Evolutionary conservation across 2,113 vertebrate genomes (phyloP), one percentile per base, ranked within the genome.

Genomic region (Neodon shergylaensis): DNA sequence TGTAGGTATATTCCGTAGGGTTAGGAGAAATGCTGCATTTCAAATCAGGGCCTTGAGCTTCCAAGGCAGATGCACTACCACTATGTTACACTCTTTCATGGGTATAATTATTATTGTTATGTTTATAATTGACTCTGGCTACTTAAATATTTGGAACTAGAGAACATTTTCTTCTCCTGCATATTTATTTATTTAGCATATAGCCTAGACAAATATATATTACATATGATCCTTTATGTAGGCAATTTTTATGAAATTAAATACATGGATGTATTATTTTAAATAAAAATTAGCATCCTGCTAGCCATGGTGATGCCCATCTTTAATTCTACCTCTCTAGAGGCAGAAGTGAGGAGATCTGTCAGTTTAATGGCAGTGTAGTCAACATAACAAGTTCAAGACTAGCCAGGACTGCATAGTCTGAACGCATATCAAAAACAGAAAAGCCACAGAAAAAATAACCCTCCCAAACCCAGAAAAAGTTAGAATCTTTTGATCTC

Each of bases 201-300:
- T 66, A 31, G 36, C 47, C 31, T 77, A 83, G 49, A 22, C 28
- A 42, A 91, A 81, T 31, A n/a, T 76, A 84, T 19, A 61, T n/a
- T 94, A 26, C 82, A 26, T 52, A 28, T 90, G 66, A 14, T n/a
- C 65, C 90, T 70, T 88, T 49, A 83, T 19, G 13, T 90, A 82
- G 31, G 47, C 12, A 22, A 13, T 82, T 63, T 90, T 93, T 81
- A 74, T 81, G 24, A 85, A 92, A 78, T 70, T 49, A 86, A 87
- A 73, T 77, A 39, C 12, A n/a, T 77, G 63, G 84, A 82, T 89
- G 39, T 83, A 63, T 88, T 90, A 36, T 78, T 90, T 94, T 39
- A 92, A 84, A 83, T 77, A 96, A 92, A 84, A 90, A 65, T 84
- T 77, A 85, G 52, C 90, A 82, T 82, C 5, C 33, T 39, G 36